phyloP scores from a whole-genome alignment of 2,888 invertebrate genomes.

The Drosophila phalerata region DNA sequence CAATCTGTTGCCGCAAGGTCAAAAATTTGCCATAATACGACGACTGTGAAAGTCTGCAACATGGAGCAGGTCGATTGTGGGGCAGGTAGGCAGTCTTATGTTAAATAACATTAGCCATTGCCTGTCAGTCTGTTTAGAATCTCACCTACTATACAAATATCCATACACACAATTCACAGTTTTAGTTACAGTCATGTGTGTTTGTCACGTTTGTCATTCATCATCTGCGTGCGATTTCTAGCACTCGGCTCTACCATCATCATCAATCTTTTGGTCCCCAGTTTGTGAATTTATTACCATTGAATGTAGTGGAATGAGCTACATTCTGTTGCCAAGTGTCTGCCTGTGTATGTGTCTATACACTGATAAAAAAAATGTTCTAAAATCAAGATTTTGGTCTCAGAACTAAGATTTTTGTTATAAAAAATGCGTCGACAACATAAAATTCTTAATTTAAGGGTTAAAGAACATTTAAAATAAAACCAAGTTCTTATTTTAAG shows the following conservation, averaged over 20 bases:
- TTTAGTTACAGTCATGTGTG: slow-evolving; percentile 34
- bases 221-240: slow-evolving; percentile 71
- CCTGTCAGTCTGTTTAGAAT: slow-evolving; percentile 50
- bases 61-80: slow-evolving; percentile 7
- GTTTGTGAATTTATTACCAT: slow-evolving; percentile 60
- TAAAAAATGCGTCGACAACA: too few species aligned
- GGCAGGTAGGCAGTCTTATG: slow-evolving; percentile 32
- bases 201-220: slow-evolving; percentile 59
- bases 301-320: slow-evolving; percentile 3
- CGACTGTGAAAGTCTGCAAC: slow-evolving; percentile 34
- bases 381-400: too few species aligned
- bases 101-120: slow-evolving; percentile 64
- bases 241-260: slow-evolving; percentile 60
- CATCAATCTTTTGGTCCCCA: slow-evolving; percentile 68
- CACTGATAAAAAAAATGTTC: too few species aligned
- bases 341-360: slow-evolving; percentile 6
- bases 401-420: too few species aligned
- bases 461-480: too few species aligned
- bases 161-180: slow-evolving; percentile 17
- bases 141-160: slow-evolving; percentile 32
- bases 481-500: too few species aligned
- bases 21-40: slow-evolving; percentile 41
- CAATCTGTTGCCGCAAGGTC: slow-evolving; percentile 45
- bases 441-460: too few species aligned
- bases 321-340: slow-evolving; percentile 21